Base-by-base conservation (phyloP, 2,888 invertebrate genomes). In the Caenorhabditis macrosperma region DNA sequence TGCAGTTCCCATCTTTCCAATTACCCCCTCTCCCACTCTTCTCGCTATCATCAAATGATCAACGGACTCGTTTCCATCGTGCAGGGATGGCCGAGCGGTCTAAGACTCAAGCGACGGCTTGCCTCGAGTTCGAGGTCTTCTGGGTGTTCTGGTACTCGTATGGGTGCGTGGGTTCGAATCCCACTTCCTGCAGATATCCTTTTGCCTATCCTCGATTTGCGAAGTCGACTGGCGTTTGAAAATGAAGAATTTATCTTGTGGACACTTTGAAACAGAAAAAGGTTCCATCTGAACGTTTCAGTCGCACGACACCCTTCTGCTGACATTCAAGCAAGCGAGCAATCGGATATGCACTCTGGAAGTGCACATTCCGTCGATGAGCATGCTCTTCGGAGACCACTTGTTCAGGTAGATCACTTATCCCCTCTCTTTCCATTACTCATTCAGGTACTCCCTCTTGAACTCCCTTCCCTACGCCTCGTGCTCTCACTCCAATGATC, bases 51-150 rank as follows among this genome's bases (percentile, higher is more conserved):
- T n/a, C n/a, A n/a, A n/a, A n/a, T n/a, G n/a, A n/a, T n/a, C n/a
- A n/a, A n/a, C n/a, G n/a, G n/a, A n/a, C n/a, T n/a, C n/a, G n/a
- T n/a, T n/a, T n/a, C n/a, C n/a, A n/a, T n/a, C n/a, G n/a, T n/a
- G n/a, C n/a, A n/a, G n/a, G n/a, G n/a, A n/a, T n/a, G n/a, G n/a
- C n/a, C n/a, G n/a, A n/a, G n/a, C n/a, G n/a, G n/a, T n/a, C n/a
- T n/a, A n/a, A 91, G 91, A 91, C 91, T 91, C 91, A 91, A 91
- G 91, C 82, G 82, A 35, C 9, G 6, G 72, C 78, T 78, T 78
- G 68, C 72, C 78, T 78, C 78, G 24, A 72, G 78, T 68, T 74
- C 67, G 78, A 78, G 78, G 72, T 66, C 38, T 22, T n/a, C 78
- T 81, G 81, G 78, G 81, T 74, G 78, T 84, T 84, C 84, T 84